Conservation (phyloP, 2,797 vertebrate genomes). For the Characodon lateralis region DNA sequence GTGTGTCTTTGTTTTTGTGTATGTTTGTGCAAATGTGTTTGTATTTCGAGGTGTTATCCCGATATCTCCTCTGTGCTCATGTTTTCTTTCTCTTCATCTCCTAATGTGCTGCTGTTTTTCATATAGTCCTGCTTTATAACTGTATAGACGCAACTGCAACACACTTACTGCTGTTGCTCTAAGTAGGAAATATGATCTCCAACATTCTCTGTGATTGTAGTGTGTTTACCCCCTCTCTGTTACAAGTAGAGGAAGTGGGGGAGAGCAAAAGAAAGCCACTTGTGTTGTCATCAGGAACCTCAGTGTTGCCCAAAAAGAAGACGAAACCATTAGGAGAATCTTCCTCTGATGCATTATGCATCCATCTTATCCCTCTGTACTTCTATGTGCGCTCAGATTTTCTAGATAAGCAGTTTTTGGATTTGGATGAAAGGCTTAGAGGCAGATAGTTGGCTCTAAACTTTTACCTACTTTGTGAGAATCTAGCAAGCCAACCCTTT, state of each 20-base stretch:
- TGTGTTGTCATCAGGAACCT: slow-evolving; percentile 62
- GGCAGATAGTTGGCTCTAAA: slow-evolving; percentile 65
- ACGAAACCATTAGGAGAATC: slow-evolving; percentile 77
- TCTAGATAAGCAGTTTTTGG: slow-evolving; percentile 79
- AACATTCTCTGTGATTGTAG: slow-evolving; percentile 48
- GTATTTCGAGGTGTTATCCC: slow-evolving; percentile 46
- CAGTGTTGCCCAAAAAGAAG: slow-evolving; percentile 65
- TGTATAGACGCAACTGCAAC: slow-evolving; percentile 21
- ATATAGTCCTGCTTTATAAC: slow-evolving; percentile 12
- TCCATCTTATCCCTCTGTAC: slow-evolving; percentile 70
- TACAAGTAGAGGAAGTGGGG: slow-evolving; percentile 48
- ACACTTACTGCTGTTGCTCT: slow-evolving; percentile 35
- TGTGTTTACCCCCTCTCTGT: slow-evolving; percentile 39
- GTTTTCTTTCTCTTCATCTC: slow-evolving; percentile 58
- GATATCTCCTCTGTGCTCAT: slow-evolving; percentile 59
- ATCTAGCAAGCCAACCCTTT: slow-evolving; percentile 51
- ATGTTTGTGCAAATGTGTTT: slow-evolving; percentile 24
- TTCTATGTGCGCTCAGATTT: slow-evolving; percentile 77
- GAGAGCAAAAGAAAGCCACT: slow-evolving; percentile 55
- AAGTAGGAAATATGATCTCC: slow-evolving; percentile 59
- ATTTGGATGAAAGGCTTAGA: slow-evolving; percentile 74
- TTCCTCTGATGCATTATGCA: slow-evolving; percentile 79
- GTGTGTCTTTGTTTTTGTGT: slow-evolving; percentile 18
- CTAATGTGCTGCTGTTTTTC: slow-evolving; percentile 64
- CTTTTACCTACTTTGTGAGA: slow-evolving; percentile 53